phyloP scores from a whole-genome alignment of 2,888 invertebrate genomes.

The Tenthredo notha region DNA sequence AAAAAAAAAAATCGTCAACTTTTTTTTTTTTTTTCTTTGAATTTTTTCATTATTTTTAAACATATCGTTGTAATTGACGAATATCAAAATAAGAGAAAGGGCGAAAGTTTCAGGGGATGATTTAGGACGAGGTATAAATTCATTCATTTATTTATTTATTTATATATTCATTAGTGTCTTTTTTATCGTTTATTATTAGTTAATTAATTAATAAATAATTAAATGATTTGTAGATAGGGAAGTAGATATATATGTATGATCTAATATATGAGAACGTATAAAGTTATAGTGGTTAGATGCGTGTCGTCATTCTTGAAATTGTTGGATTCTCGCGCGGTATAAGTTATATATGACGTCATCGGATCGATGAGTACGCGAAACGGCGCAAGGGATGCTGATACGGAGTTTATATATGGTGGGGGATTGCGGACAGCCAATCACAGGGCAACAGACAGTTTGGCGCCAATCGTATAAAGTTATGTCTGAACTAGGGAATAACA shows the following conservation, averaged over 20 bases:
- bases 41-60: too few species aligned
- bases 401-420: constrained; percentile 35
- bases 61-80: too few species aligned
- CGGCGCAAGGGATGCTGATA: constrained; percentile 31
- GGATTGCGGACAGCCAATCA: constrained; percentile 65
- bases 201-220: neutral
- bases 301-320: neutral
- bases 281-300: neutral
- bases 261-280: neutral
- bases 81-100: too few species aligned
- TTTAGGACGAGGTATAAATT: too few species aligned
- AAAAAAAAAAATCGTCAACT: too few species aligned
- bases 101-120: too few species aligned
- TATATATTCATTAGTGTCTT: too few species aligned
- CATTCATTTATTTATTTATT: too few species aligned
- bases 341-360: constrained; percentile 27
- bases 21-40: too few species aligned
- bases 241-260: neutral
- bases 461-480: constrained; percentile 65
- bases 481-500: constrained; percentile 11
- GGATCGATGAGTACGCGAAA: constrained; percentile 32
- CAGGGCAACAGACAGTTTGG: constrained; percentile 69
- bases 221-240: neutral
- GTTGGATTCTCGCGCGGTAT: constrained; percentile 7
- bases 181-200: too few species aligned